Evolutionary conservation across 2,797 vertebrate species (phyloP).

Genomic region (Avahi laniger): DNA sequence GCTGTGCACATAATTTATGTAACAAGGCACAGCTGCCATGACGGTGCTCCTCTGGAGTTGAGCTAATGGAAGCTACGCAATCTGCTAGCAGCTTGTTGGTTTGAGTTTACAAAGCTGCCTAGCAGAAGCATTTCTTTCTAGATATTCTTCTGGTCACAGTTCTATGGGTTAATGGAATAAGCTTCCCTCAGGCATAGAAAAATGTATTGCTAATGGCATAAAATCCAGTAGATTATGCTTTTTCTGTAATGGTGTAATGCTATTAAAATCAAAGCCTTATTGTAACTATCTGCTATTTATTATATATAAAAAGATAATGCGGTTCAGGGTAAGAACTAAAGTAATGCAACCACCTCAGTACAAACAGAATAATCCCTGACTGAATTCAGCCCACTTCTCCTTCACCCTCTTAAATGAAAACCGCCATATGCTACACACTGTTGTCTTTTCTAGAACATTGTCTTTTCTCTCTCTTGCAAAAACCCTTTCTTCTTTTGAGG

Average conservation of each 20-base stretch:
- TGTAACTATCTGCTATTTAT: background rate
- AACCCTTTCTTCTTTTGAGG: background rate
- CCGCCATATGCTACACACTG: background rate
- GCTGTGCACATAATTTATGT: background rate
- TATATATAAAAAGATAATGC: background rate
- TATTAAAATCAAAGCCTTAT: constrained; percentile 16
- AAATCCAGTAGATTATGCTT: background rate
- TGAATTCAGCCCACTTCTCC: background rate
- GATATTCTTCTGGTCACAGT: background rate
- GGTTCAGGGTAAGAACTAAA: background rate
- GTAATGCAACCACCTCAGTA: background rate
- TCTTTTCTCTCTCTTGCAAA: background rate
- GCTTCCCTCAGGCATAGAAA: background rate
- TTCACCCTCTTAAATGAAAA: background rate
- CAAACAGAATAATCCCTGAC: background rate
- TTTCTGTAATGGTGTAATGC: constrained; percentile 19
- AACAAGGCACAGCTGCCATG: background rate
- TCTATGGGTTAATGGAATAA: constrained; percentile 17
- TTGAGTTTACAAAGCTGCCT: background rate
- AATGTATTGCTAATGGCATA: background rate
- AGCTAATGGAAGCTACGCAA: background rate
- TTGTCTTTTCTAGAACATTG: background rate
- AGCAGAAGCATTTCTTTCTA: background rate
- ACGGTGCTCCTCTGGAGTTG: background rate
- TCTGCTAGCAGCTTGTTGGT: background rate